phyloP scores from a whole-genome alignment of 2,888 invertebrate genomes.

The Helicoverpa assulta region DNA sequence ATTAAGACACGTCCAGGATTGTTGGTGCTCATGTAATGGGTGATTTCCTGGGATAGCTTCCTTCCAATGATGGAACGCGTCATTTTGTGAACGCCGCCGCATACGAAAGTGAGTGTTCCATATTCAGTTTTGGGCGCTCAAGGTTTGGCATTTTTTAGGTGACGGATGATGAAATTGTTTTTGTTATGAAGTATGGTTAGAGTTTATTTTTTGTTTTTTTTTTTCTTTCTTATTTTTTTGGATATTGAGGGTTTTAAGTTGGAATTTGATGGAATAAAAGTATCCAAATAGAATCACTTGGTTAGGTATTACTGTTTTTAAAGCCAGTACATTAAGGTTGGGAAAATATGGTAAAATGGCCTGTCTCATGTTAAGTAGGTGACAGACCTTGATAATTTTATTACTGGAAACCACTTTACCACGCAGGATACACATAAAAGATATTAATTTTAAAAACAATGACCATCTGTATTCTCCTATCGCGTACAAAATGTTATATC shows the following conservation, averaged over 20 bases:
- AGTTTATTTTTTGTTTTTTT: too few relatives aligned
- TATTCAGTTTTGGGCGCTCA: slow-evolving; percentile 27
- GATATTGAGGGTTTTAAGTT: too few relatives aligned
- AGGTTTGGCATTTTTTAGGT: not conserved
- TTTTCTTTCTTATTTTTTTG: not conserved
- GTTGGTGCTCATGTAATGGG: slow-evolving; percentile 51
- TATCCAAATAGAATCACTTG: too few relatives aligned
- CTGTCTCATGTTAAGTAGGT: too few relatives aligned
- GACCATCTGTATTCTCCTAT: not conserved
- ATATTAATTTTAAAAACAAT: too few relatives aligned
- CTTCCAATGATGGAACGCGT: slow-evolving; percentile 44
- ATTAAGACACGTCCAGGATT: slow-evolving; percentile 49
- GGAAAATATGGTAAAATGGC: too few relatives aligned
- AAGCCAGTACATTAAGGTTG: too few relatives aligned
- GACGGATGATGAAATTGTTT: not conserved
- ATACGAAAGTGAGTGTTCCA: slow-evolving; percentile 46
- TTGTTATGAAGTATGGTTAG: not conserved
- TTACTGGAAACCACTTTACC: too few relatives aligned
- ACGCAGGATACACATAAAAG: too few relatives aligned
- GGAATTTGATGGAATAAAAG: too few relatives aligned
- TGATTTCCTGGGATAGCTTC: slow-evolving; percentile 51
- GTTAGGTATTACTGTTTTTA: too few relatives aligned
- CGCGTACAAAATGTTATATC: slow-evolving; percentile 8
- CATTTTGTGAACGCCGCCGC: slow-evolving; percentile 28
- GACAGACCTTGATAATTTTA: too few relatives aligned